Base-by-base conservation (phyloP, 2,797 vertebrate genomes). In the Gallinago nigripennis region DNA sequence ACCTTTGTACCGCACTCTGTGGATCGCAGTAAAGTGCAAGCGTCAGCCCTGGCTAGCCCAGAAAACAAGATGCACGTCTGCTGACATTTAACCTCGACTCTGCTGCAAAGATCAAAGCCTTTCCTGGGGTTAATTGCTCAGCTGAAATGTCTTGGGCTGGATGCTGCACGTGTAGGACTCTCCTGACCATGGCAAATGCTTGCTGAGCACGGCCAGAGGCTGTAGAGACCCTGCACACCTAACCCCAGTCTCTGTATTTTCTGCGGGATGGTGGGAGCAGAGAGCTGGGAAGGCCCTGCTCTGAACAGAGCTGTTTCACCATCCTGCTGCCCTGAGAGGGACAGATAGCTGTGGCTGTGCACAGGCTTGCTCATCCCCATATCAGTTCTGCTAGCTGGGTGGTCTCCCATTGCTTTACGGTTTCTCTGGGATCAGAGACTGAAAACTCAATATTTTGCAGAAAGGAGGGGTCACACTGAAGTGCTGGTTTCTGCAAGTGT, bases 191-290 rank as follows among this genome's bases (percentile, higher is more conserved):
- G 20, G 46, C 31, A 75, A 31, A 41, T 0, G 0, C 76, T 45
- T 46, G 65, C 43, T 6, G 41, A 33, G 79, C 60, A 4, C 1
- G 2, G 37, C 50, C 1, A 1, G 69, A 21, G 30, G 33, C 68
- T 2, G 8, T 1, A 9, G 63, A 7, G 12, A 31, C 15, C 15
- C 45, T 10, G 31, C 9, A 5, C 48, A 3, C 35, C 13, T 14
- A n/a, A 19, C 16, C 0, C 0, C 68, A 33, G 41, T 3, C 23
- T n/a, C 0, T 1, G 68, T 23, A 4, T 7, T 41, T 54, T n/a
- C 71, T 69, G 92, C 37, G 20, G 61, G 45, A 8, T 0, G 5
- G 11, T 0, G 24, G 65, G 24, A 46, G 30, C 19, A 30, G 56
- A 46, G 25, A 41, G 33, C 45, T 46, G 70, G 27, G 53, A 85